Evolutionary conservation across 2,797 vertebrate species (phyloP).

Genomic region (Gorsachius magnificus): DNA sequence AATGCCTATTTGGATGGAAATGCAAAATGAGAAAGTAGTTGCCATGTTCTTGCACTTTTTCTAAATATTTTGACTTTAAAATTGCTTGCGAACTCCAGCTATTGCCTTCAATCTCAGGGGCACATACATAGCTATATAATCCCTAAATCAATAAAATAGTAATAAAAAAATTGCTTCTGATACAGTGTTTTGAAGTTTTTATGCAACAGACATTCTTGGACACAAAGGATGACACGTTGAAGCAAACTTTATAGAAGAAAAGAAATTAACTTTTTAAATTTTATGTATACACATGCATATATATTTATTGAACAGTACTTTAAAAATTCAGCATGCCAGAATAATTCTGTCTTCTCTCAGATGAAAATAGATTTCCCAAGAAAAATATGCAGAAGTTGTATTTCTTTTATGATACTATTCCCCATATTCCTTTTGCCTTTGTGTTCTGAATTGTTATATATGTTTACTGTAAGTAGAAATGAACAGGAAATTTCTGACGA

Average conservation of each 20-base stretch:
- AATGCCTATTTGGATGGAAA: not conserved
- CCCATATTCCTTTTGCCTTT: not conserved
- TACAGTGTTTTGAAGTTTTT: not conserved
- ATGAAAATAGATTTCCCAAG: not conserved
- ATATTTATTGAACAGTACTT: not conserved
- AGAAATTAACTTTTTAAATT: not conserved
- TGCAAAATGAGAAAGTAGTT: not conserved
- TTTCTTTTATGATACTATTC: not conserved
- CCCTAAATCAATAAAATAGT: not conserved
- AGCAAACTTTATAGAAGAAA: not conserved
- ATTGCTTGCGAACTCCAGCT: not conserved
- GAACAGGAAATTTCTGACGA: not conserved
- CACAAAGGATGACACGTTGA: not conserved
- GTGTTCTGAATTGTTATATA: not conserved
- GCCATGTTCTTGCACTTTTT: not conserved
- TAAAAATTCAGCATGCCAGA: not conserved
- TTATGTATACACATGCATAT: not conserved
- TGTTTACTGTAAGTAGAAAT: not conserved
- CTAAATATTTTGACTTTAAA: not conserved
- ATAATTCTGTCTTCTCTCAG: not conserved
- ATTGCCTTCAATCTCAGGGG: not conserved
- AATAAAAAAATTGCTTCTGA: not conserved
- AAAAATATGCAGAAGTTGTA: not conserved
- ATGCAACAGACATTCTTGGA: not conserved
- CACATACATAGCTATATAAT: not conserved